Percentiles rank a stretch among this genome's conserved stretches.
Conservation (phyloP, 2,113 vertebrate species). For the Mesocricetus auratus region DNA sequence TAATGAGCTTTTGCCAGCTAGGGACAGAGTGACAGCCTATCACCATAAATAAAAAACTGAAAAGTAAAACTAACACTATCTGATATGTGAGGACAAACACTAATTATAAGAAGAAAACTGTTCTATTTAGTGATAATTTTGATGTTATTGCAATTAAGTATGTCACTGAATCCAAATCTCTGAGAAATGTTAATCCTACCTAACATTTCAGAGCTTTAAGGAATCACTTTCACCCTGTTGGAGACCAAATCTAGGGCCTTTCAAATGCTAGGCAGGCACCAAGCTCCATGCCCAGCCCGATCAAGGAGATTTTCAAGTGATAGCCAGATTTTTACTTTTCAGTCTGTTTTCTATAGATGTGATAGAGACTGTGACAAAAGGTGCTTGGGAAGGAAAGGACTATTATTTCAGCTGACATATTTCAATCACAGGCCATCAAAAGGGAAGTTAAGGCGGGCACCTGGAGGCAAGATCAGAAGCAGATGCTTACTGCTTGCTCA, state of each 20-base stretch:
- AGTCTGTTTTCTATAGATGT: background rate
- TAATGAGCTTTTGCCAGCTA: background rate
- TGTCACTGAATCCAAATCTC: background rate
- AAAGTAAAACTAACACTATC: constrained; percentile 63
- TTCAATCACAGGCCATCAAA: background rate
- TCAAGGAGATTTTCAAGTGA: constrained; percentile 23
- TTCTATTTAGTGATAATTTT: constrained; percentile 52
- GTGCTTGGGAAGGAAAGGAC: background rate
- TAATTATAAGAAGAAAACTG: constrained; percentile 70
- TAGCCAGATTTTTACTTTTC: background rate
- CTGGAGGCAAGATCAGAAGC: background rate
- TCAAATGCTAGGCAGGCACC: no score
- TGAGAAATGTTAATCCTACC: background rate
- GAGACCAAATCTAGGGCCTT: background rate
- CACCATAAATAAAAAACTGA: constrained; percentile 44
- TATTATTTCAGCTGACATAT: background rate
- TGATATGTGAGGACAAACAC: constrained; percentile 69
- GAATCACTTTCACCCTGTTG: background rate
- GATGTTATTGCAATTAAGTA: background rate
- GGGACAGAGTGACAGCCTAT: no score
- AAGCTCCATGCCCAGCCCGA: background rate
- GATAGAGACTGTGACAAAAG: background rate
- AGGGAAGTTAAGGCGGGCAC: background rate
- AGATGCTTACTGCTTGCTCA: background rate
- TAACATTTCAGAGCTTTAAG: background rate